phyloP scores from a whole-genome alignment of 2,888 invertebrate species.

The Craniophora ligustri region DNA sequence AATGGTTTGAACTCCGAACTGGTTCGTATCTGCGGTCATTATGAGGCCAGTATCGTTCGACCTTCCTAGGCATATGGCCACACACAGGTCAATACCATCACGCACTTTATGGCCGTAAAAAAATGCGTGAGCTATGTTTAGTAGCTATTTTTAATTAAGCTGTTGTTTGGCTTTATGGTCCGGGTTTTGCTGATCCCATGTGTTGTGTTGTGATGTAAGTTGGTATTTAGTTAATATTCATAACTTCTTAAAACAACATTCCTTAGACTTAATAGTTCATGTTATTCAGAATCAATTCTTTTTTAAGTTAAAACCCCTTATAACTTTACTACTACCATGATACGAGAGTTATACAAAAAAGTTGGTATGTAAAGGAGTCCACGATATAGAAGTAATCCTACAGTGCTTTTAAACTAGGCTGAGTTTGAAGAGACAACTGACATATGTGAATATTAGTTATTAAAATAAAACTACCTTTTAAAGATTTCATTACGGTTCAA shows the following conservation, averaged over 20 bases:
- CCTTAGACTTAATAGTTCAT: conserved; percentile 7
- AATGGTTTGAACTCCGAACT: conserved; percentile 36
- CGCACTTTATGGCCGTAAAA: conserved; percentile 16
- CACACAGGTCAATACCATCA: conserved; percentile 44
- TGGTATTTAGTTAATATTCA: conserved; percentile 14
- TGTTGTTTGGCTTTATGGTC: conserved; percentile 10
- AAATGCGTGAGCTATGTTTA: conserved; percentile 8
- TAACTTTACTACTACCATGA: no score
- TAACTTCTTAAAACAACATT: conserved; percentile 15
- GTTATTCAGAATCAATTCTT: neutral
- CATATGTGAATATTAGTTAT: no score
- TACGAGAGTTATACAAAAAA: no score
- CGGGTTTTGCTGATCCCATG: conserved; percentile 18
- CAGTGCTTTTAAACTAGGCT: no score
- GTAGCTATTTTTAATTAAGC: neutral
- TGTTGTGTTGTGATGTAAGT: conserved; percentile 5
- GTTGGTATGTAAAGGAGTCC: no score
- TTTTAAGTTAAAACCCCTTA: no score
- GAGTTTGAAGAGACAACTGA: no score
- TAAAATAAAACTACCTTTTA: no score
- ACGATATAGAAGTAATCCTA: no score
- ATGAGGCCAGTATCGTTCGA: conserved; percentile 25
- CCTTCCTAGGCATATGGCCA: conserved; percentile 30
- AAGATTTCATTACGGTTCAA: no score
- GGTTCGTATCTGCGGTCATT: conserved; percentile 18